Evolutionary conservation across 2,113 vertebrate genomes (phyloP).

Genomic region (Plestiodon gilberti): DNA sequence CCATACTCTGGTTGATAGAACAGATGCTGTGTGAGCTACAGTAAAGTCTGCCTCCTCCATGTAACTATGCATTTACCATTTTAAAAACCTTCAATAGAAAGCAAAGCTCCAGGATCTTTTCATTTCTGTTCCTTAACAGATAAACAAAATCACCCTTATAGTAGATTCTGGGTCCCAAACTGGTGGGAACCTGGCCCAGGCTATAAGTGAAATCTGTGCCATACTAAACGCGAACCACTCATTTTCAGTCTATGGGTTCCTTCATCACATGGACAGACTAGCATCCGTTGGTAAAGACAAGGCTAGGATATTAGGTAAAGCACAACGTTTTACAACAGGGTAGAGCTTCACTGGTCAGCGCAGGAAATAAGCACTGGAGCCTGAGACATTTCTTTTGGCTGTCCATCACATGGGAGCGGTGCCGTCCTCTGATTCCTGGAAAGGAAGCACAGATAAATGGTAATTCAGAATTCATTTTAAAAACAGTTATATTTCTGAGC

Average conservation of each 20-base stretch:
- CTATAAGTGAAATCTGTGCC: slow-evolving; percentile 82
- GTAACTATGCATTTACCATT: slow-evolving; percentile 71
- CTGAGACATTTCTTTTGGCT: slow-evolving; percentile 95
- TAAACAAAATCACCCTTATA: slow-evolving; percentile 67
- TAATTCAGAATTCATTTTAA: slow-evolving; percentile 31
- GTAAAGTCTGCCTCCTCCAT: slow-evolving; percentile 79
- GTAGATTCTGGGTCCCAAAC: slow-evolving; percentile 72
- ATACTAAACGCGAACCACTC: slow-evolving; percentile 75
- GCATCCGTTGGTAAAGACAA: slow-evolving; percentile 84
- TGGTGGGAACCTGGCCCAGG: slow-evolving; percentile 73
- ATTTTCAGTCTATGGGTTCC: slow-evolving; percentile 79
- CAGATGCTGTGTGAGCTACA: slow-evolving; percentile 79
- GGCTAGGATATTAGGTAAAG: slow-evolving; percentile 85
- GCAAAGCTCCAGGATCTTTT: slow-evolving; percentile 74
- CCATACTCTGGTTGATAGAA: slow-evolving; percentile 79
- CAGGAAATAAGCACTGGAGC: slow-evolving; percentile 97
- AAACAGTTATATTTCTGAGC: not conserved
- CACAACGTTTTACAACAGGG: slow-evolving; percentile 83
- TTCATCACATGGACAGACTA: slow-evolving; percentile 79
- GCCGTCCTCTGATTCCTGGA: slow-evolving; percentile 91
- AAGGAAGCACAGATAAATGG: slow-evolving; percentile 69
- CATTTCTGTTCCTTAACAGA: slow-evolving; percentile 71
- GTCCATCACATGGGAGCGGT: slow-evolving; percentile 85
- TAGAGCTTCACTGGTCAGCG: slow-evolving; percentile 94
- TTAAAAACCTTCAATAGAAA: slow-evolving; percentile 82